Percentiles rank a stretch among this genome's conserved stretches.
phyloP scores from a whole-genome alignment of 2,888 invertebrate species.

The Drosophila macrospina region DNA sequence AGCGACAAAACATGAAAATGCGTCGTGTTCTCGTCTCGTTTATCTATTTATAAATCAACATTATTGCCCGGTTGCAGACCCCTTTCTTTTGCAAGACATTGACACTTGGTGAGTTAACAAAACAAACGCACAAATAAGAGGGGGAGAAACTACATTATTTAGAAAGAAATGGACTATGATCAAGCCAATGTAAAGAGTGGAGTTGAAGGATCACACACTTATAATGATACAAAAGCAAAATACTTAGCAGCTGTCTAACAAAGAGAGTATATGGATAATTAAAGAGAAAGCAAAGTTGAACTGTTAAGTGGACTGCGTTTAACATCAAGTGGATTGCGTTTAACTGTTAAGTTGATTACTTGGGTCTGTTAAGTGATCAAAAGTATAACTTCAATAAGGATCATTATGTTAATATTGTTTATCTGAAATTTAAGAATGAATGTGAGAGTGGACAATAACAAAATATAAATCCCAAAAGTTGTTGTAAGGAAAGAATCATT shows the following conservation, averaged over 20 bases:
- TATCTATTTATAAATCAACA: conserved; percentile 66
- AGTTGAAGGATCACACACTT: neutral
- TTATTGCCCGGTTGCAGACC: conserved; percentile 19
- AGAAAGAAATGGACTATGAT: neutral
- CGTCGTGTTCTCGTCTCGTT: conserved; percentile 47
- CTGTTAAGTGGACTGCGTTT: neutral
- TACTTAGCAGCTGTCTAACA: neutral
- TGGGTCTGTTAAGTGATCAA: neutral
- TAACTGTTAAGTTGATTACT: too few relatives aligned
- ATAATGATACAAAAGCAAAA: neutral
- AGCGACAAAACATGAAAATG: conserved; percentile 47
- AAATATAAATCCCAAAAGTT: neutral
- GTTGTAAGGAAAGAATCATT: too few relatives aligned
- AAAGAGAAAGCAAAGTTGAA: neutral
- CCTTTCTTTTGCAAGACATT: conserved; percentile 21
- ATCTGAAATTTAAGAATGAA: neutral
- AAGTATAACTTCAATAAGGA: neutral
- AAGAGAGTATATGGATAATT: neutral
- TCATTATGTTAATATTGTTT: neutral
- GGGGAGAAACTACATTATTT: neutral
- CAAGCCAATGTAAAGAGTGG: neutral
- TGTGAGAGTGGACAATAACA: neutral
- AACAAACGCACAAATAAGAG: neutral
- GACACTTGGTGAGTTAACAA: conserved; percentile 51
- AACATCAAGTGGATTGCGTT: too few relatives aligned